Conservation (phyloP, 1,140 invertebrate genomes). For the Trinorchestia longiramus region DNA sequence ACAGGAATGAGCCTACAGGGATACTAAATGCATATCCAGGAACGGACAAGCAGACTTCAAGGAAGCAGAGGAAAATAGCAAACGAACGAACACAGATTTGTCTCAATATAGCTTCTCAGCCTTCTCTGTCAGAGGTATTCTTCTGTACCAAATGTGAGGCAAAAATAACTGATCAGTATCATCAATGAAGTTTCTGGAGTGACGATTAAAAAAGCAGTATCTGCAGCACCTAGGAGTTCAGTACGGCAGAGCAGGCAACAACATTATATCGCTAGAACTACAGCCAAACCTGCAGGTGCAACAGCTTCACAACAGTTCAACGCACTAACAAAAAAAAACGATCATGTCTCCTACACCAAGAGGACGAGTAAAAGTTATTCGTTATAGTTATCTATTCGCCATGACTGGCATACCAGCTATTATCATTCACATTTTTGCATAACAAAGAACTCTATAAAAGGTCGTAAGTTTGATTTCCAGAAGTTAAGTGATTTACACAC, state of each 20-base stretch:
- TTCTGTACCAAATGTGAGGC: background rate
- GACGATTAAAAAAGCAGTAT: background rate
- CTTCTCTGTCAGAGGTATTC: background rate
- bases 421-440: background rate
- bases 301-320: background rate
- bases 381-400: background rate
- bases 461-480: background rate
- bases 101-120: background rate
- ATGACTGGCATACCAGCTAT: background rate
- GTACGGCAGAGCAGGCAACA: background rate
- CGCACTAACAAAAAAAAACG: background rate
- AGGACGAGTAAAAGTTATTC: background rate
- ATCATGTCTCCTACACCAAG: background rate
- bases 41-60: background rate
- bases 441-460: background rate
- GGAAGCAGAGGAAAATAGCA: background rate
- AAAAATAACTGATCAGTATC: background rate
- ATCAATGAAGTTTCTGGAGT: background rate
- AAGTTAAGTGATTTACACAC: background rate
- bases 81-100: background rate
- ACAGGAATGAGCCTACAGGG: background rate
- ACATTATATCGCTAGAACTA: background rate
- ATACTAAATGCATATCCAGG: slow-evolving; percentile 8
- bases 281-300: background rate
- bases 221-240: background rate